Conservation (phyloP, 2,113 vertebrate genomes). For the Corythornis cristatus region DNA sequence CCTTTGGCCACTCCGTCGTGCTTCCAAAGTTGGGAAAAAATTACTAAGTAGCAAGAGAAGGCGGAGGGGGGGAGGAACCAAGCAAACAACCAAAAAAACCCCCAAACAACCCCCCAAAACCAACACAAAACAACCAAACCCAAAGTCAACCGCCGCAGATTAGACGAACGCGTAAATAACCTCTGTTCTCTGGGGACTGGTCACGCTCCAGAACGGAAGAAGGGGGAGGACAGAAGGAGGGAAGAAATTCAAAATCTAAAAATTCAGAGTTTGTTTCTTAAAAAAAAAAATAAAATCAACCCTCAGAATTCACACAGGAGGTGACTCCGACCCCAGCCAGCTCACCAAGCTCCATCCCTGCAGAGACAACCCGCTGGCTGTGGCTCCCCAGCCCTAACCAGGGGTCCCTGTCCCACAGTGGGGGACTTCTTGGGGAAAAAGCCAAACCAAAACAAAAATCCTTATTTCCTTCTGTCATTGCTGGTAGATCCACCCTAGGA, state of each 20-base stretch:
- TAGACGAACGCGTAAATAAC: neutral
- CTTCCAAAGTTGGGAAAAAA: conserved; percentile 57
- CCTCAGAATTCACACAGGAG: rapidly evolving
- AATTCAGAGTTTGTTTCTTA: neutral
- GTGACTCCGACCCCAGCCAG: neutral
- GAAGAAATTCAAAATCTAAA: neutral
- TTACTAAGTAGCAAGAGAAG: neutral
- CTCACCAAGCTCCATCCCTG: neutral
- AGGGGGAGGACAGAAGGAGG: neutral
- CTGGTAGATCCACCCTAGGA: neutral
- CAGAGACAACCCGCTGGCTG: rapidly evolving
- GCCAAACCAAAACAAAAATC: neutral
- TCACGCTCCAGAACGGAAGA: neutral
- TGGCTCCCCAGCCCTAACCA: rapidly evolving
- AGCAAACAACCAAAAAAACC: neutral
- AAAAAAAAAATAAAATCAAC: neutral
- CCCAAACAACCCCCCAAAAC: neutral
- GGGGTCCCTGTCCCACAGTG: neutral
- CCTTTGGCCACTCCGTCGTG: neutral
- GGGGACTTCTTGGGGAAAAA: rapidly evolving
- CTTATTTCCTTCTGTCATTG: neutral
- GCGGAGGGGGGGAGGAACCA: rapidly evolving
- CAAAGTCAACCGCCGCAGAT: neutral
- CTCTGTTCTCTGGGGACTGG: neutral
- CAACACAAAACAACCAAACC: neutral